These are phyloP conservation scores for Numida meleagris DNA, from an alignment of 2,113 vertebrate species.

Conservation along the genomic window DNA sequence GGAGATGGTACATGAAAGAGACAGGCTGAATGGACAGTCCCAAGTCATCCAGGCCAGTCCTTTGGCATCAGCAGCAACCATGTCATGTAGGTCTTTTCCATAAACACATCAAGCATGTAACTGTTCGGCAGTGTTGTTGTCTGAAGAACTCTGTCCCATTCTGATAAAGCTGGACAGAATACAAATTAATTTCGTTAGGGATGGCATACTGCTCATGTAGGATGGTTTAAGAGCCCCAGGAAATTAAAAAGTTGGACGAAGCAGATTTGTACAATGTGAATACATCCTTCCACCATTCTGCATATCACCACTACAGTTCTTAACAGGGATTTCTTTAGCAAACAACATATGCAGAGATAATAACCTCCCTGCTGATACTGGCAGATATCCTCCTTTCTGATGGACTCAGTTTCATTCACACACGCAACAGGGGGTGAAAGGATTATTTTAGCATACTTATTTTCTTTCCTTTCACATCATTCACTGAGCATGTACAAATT, in stretches of 20 bases:
- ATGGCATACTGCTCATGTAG: accelerated
- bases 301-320: neutral
- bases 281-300: neutral
- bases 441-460: constrained; percentile 37
- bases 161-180: neutral
- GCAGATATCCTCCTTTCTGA: constrained; percentile 34
- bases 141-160: neutral
- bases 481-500: constrained; percentile 21
- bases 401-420: neutral
- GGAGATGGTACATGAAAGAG: neutral
- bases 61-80: neutral
- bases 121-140: neutral
- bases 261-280: neutral
- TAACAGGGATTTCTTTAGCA: constrained; percentile 17
- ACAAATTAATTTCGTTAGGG: neutral
- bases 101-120: neutral
- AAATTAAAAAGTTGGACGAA: neutral
- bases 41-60: accelerated
- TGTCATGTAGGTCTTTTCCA: accelerated
- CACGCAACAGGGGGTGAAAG: neutral
- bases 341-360: constrained; percentile 38
- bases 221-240: neutral
- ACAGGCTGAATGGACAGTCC: neutral
- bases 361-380: constrained; percentile 34
- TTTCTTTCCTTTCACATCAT: constrained; percentile 47